Evolutionary conservation across 2,888 invertebrate species (phyloP).

Genomic region (Hypolimnas misippus): DNA sequence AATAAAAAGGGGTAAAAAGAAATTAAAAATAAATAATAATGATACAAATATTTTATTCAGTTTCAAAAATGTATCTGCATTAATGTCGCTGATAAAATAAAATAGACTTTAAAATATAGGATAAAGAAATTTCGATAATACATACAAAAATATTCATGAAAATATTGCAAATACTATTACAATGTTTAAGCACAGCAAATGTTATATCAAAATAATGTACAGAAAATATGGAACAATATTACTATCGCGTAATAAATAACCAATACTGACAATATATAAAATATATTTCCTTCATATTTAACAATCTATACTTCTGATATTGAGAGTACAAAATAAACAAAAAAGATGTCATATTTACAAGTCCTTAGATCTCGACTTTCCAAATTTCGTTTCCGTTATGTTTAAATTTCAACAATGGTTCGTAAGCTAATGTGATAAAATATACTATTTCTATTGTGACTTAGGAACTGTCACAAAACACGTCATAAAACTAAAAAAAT

Average conservation of each 20-base stretch:
- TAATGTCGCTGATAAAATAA: constrained; percentile 69
- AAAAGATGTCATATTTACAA: constrained; percentile 67
- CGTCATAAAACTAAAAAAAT: constrained; percentile 76
- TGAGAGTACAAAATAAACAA: constrained; percentile 67
- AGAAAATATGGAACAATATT: constrained; percentile 43
- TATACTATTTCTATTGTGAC: constrained; percentile 67
- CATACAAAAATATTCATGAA: constrained; percentile 41
- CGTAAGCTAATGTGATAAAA: constrained; percentile 60
- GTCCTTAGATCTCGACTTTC: constrained; percentile 60
- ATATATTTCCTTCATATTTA: constrained; percentile 68
- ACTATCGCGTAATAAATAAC: constrained; percentile 49
- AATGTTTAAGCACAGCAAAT: constrained; percentile 46
- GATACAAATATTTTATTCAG: constrained; percentile 50
- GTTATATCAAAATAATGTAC: constrained; percentile 33
- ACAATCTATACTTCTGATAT: constrained; percentile 71
- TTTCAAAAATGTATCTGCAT: constrained; percentile 52
- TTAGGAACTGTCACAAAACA: constrained; percentile 72
- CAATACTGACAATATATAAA: constrained; percentile 58
- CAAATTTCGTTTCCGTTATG: constrained; percentile 53
- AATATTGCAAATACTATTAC: constrained; percentile 38
- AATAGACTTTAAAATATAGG: constrained; percentile 56
- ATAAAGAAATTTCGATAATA: constrained; percentile 62
- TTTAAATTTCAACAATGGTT: constrained; percentile 50
- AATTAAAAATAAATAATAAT: constrained; percentile 41
- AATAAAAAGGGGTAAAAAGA: constrained; percentile 9